These are phyloP conservation scores for Eulemur mongoz DNA, from an alignment of 2,797 vertebrate genomes.

Conservation along the genomic window DNA sequence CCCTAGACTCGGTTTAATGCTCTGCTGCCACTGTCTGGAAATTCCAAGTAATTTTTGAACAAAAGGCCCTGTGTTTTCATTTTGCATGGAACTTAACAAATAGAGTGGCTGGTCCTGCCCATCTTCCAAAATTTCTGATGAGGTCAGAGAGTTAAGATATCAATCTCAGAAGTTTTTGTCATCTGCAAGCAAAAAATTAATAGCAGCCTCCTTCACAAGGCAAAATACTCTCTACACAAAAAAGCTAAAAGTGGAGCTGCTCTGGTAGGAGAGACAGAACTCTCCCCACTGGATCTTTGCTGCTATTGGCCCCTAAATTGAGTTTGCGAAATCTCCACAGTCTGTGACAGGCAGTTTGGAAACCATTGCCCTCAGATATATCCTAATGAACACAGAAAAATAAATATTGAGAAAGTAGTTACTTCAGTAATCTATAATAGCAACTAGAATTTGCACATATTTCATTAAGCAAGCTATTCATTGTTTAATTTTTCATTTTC, in stretches of 20 bases:
- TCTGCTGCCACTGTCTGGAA: background rate
- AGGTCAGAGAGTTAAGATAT: background rate
- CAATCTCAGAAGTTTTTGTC: background rate
- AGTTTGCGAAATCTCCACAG: background rate
- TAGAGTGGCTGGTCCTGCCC: background rate
- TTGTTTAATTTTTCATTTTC: background rate
- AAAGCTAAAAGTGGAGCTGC: background rate
- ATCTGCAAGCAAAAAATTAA: background rate
- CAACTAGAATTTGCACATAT: background rate
- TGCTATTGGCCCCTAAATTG: background rate
- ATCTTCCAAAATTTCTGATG: background rate
- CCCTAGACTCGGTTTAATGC: background rate
- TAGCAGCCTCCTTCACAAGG: background rate
- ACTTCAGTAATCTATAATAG: background rate
- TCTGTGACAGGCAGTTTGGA: background rate
- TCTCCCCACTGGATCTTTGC: background rate
- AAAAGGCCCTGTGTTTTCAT: background rate
- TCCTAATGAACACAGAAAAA: background rate
- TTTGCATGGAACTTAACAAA: background rate
- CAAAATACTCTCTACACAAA: background rate
- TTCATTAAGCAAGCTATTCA: background rate
- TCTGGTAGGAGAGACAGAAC: background rate
- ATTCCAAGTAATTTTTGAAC: background rate
- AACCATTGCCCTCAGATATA: background rate
- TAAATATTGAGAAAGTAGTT: background rate